Conservation (phyloP, 2,113 vertebrate species). For the Glaucidium brasilianum region DNA sequence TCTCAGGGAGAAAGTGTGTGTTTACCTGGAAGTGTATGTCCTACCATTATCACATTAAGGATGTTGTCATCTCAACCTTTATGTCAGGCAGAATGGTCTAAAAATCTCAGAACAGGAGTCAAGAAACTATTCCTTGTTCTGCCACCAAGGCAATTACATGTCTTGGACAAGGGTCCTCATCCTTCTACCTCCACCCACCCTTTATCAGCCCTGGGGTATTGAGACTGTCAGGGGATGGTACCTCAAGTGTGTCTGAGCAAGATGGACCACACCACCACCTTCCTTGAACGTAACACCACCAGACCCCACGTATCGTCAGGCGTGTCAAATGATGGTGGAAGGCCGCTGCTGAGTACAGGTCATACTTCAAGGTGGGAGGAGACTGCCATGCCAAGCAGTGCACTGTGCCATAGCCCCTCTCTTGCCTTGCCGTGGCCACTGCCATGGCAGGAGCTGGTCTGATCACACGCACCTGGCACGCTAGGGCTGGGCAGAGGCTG, state of each 20-base stretch:
- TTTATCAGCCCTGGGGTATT: background rate
- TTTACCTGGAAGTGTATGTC: background rate
- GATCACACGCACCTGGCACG: fast-evolving
- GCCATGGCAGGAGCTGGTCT: background rate
- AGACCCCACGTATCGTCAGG: fast-evolving
- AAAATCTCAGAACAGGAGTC: background rate
- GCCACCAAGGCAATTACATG: background rate
- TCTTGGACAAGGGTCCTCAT: background rate
- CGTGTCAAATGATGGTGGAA: fast-evolving
- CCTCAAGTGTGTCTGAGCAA: background rate
- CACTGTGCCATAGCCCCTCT: fast-evolving
- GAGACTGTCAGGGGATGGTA: background rate
- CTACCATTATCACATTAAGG: background rate
- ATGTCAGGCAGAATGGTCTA: fast-evolving
- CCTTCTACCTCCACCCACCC: background rate
- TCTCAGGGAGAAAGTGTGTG: background rate
- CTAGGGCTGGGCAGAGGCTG: background rate
- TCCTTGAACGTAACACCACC: fast-evolving
- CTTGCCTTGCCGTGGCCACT: background rate
- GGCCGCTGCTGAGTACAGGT: background rate
- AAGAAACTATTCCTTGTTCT: background rate
- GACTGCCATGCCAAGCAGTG: background rate
- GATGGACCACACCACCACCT: background rate
- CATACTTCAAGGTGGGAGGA: background rate
- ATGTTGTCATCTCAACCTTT: background rate